Evolutionary conservation across 2,797 vertebrate species (phyloP), one percentile per base, ranked within the genome.

Genomic region (Coranthus polyacanthus): DNA sequence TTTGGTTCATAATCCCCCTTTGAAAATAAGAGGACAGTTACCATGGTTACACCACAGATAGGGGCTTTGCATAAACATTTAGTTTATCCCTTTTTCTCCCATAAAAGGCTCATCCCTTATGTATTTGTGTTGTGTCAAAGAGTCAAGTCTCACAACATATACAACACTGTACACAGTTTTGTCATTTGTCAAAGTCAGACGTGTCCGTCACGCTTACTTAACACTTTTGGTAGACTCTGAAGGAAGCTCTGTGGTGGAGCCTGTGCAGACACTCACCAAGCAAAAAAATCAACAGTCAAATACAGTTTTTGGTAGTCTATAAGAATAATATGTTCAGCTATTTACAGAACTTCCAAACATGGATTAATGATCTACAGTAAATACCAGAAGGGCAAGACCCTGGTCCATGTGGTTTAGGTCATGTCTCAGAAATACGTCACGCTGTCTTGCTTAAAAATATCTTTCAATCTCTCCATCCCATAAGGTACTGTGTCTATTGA

Each of bases 271-370:
- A 3, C 72, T 46, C 63, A 70, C 59, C 60, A 73, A 73, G 67
- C 67, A 57, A 43, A 74, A 32, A 39, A 68, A 83, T 68, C 57
- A 72, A 81, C 68, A 73, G 67, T 84, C 66, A 68, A 75, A 79
- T 72, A 75, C 65, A 82, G 37, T 79, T 82, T 92, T 92, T 92
- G 85, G 91, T 92, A 75, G 50, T 86, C 56, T 76, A 72, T 73
- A 86, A 88, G 72, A 91, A 78, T 81, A 88, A 83, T 82, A 83
- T 86, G 75, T 84, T 81, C 21, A 82, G 69, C 72, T 90, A 92
- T 92, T 78, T 91, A 93, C 88, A 92, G 15, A 62, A 79, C 22
- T 70, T 82, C 46, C 54, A 84, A 85, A 74, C 42, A 29, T 18
- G 55, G 47, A 39, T 72, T 8, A 37, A 64, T 26, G 39, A 16